Evolutionary conservation across 2,888 invertebrate genomes (phyloP), one percentile per base, ranked within the genome.

Genomic region (Hypsopygia costalis): DNA sequence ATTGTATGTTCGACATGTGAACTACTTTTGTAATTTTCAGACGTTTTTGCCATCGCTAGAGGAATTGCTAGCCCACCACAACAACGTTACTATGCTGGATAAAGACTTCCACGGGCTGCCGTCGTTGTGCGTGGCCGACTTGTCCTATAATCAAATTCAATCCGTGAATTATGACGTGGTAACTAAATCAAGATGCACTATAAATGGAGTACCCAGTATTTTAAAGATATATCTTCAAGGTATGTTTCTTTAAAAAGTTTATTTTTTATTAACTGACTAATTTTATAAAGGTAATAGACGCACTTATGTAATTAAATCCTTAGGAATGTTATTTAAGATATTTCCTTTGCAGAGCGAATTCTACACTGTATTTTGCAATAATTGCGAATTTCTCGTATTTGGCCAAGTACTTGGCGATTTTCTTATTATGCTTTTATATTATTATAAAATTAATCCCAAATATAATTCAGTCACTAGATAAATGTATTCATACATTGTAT

Each of bases 51-150:
- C 95, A 11, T 91, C 93, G 27, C 74, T 96, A 51, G 94, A 94
- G 70, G 93, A 94, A 58, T 74, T 96, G 41, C 91, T 93, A 51
- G 95, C 94, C 1, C 93, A 94, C 40, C 92, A 94, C 69, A 96
- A 96, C 69, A 92, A 93, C 51, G 88, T 96, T 36, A 93, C 93
- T 2, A 81, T 91, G 33, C 83, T 96, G 55, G 94, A 95, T 47
- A 92, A 93, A 62, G 96, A 96, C 70, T 95, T 96, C 74, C 94
- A 95, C 56, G 95, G 95, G 1, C 81, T 96, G 47, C 95, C 96
- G 0, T 92, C 93, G 1, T 88, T 96, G 6, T 96, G 96, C 65
- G 91, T 93, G 72, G 95, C 94, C 1, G 94, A 96, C 73, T 82
- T 96, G 32, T 94, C 94, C 1, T 91, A 93, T 62, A 96, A 96